phyloP scores from a whole-genome alignment of 2,888 invertebrate species.

The Hipparchia sbordonii region DNA sequence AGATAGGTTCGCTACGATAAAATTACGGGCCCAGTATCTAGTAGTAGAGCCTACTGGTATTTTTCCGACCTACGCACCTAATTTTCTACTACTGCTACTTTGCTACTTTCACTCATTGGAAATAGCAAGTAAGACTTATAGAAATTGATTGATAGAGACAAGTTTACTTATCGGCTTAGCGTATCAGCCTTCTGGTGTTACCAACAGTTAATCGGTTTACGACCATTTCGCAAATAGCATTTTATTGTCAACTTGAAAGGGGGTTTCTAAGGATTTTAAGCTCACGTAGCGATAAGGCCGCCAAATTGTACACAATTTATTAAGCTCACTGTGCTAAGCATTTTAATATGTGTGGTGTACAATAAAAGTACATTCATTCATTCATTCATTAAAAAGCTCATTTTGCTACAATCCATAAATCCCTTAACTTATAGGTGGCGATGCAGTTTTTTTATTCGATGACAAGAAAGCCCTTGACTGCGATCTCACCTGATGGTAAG shows the following conservation, averaged over 20 bases:
- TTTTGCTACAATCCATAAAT: no score
- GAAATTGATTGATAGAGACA: constrained; percentile 13
- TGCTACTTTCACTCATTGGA: constrained; percentile 4
- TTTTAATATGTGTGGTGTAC: no score
- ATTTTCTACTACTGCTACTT: neutral
- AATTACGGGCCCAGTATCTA: neutral
- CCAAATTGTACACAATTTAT: no score
- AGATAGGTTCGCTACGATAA: no score
- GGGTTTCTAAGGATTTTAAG: neutral
- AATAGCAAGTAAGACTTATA: neutral
- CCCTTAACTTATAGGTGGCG: no score
- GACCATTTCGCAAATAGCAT: neutral
- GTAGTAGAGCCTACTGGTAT: neutral
- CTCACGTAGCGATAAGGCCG: no score
- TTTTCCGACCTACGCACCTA: neutral
- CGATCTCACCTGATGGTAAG: no score
- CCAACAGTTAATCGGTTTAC: neutral
- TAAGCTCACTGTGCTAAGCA: no score
- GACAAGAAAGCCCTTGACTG: no score
- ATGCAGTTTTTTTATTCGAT: no score
- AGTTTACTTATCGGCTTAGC: constrained; percentile 6
- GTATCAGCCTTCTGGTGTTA: neutral
- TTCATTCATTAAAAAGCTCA: no score
- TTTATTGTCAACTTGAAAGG: neutral
- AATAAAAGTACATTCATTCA: no score